These are phyloP conservation scores for Galerucella nymphaeae DNA, from an alignment of 2,888 invertebrate species.

Conservation along the genomic window DNA sequence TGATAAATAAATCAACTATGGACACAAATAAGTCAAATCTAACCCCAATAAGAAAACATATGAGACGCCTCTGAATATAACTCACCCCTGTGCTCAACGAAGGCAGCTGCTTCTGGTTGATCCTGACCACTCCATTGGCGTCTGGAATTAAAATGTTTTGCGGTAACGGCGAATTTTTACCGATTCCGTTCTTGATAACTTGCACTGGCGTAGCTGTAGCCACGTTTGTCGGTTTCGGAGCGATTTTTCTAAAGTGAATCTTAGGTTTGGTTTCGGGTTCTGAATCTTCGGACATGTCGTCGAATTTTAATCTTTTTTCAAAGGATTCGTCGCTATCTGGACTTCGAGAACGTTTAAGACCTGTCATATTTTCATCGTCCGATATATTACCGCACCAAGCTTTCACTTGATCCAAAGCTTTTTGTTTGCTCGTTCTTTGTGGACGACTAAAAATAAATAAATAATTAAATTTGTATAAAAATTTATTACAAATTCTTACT, in stretches of 20 bases:
- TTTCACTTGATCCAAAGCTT: constrained; percentile 85
- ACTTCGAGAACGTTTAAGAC: constrained; percentile 48
- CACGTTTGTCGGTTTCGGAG: constrained; percentile 31
- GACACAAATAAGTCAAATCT: no score
- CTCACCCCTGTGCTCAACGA: constrained; percentile 69
- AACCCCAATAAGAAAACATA: no score
- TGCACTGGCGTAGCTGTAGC: constrained; percentile 21
- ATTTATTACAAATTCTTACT: constrained; percentile 10
- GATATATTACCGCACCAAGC: constrained; percentile 82
- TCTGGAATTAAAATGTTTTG: constrained; percentile 66
- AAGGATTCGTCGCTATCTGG: constrained; percentile 60
- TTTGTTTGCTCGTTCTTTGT: constrained; percentile 82
- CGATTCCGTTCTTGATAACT: constrained; percentile 52
- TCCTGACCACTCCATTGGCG: constrained; percentile 78
- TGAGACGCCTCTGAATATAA: background rate
- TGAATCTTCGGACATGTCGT: constrained; percentile 60
- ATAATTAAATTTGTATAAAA: background rate
- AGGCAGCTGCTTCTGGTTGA: constrained; percentile 80
- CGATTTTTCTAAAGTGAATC: constrained; percentile 36
- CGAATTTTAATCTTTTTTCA: constrained; percentile 62
- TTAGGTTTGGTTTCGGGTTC: constrained; percentile 49
- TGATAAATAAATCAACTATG: no score
- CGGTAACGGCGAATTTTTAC: constrained; percentile 51
- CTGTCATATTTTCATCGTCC: constrained; percentile 64
- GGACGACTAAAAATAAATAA: constrained; percentile 69